phyloP scores from a whole-genome alignment of 1,140 invertebrate species.

The Pogonus chalceus region DNA sequence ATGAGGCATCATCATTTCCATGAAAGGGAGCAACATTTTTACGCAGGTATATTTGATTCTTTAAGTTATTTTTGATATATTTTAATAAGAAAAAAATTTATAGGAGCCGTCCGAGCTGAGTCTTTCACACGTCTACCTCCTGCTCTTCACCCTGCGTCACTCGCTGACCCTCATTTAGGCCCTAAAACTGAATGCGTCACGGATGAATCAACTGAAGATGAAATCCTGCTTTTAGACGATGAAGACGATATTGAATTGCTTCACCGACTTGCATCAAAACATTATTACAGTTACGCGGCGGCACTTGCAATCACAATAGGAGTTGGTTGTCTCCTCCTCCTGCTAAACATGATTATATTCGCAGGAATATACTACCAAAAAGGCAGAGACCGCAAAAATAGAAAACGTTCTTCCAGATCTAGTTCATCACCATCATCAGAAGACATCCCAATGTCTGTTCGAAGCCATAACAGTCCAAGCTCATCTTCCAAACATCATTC shows the following conservation, averaged over 20 bases:
- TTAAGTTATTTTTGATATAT: too few species aligned
- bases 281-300: conserved; percentile 54
- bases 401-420: conserved; percentile 17
- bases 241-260: conserved; percentile 34
- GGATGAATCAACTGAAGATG: conserved; percentile 23
- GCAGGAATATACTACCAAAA: conserved; percentile 72
- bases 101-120: conserved; percentile 40
- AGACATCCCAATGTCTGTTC: conserved; percentile 30
- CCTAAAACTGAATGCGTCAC: conserved; percentile 24
- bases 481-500: conserved; percentile 13
- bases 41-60: conserved; percentile 43
- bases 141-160: conserved; percentile 14
- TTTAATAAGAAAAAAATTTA: background rate
- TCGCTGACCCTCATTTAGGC: background rate
- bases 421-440: background rate
- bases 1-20: conserved; percentile 61
- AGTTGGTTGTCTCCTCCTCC: conserved; percentile 68
- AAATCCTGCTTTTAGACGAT: conserved; percentile 21
- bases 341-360: conserved; percentile 73
- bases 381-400: conserved; percentile 34
- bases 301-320: conserved; percentile 72
- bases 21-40: conserved; percentile 51
- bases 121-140: conserved; percentile 38
- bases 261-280: conserved; percentile 35
- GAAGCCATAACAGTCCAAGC: conserved; percentile 12